Evolutionary conservation across 2,797 vertebrate genomes (phyloP).

Genomic region (Ibycter americanus): DNA sequence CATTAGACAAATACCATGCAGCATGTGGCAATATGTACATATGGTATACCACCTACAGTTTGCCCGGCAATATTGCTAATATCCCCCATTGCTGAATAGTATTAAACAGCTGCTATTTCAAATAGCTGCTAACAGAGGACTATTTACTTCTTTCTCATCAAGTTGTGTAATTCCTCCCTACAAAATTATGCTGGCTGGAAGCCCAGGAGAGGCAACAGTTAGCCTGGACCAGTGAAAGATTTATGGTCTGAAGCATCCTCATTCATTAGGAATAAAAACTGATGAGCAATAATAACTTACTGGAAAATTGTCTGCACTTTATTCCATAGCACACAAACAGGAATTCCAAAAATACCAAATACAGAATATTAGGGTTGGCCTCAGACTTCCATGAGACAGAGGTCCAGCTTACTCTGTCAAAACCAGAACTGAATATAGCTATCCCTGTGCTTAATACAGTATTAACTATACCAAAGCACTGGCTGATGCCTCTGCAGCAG

Average conservation of each 20-base stretch:
- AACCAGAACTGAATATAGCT: neutral
- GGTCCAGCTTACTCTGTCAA: neutral
- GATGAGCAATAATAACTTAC: conserved; percentile 34
- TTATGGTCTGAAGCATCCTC: conserved; percentile 30
- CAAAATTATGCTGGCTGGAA: conserved; percentile 44
- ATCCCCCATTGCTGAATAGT: neutral
- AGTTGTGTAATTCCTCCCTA: conserved; percentile 37
- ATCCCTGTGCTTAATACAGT: neutral
- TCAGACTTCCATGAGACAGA: neutral
- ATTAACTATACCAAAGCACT: neutral
- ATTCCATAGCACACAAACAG: conserved; percentile 2
- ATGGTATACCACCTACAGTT: conserved; percentile 18
- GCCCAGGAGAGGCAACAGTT: conserved; percentile 43
- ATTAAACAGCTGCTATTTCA: conserved; percentile 45
- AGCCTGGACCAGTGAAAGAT: conserved; percentile 20
- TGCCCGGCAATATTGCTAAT: conserved; percentile 6
- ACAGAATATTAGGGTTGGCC: neutral
- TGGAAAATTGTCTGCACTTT: conserved; percentile 42
- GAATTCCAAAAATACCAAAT: conserved; percentile 36
- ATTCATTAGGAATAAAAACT: conserved; percentile 39
- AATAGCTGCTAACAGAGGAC: conserved; percentile 46
- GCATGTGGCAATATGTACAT: neutral
- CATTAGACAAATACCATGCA: neutral
- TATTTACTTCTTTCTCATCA: conserved; percentile 51
- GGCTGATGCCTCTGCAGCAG: neutral